A percentile compares a stretch with the other conserved stretches of the same genome.
Conservation (phyloP, 2,888 invertebrate genomes). For the Exocentrus adspersus region DNA sequence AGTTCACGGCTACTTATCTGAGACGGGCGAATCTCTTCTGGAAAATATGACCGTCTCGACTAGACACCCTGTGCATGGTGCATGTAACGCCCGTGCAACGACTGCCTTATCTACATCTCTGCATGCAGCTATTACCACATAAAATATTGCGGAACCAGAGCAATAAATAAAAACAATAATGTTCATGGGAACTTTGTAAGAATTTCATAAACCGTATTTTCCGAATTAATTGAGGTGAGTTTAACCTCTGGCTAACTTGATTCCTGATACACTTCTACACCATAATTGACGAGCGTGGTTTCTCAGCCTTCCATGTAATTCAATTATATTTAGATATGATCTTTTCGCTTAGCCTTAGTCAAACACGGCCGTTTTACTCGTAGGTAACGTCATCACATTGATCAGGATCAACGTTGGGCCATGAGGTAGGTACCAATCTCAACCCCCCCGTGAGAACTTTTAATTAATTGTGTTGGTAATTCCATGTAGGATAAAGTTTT, state of each 20-base stretch:
- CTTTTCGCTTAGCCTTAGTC: slow-evolving; percentile 41
- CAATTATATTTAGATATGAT: slow-evolving; percentile 49
- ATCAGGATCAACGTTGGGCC: no score
- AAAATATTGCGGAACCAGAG: not conserved
- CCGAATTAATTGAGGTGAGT: slow-evolving; percentile 46
- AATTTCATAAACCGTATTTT: slow-evolving; percentile 40
- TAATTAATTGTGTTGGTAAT: no score
- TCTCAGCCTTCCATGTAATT: slow-evolving; percentile 51
- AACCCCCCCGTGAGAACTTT: no score
- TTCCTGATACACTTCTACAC: slow-evolving; percentile 49
- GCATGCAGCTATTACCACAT: no score
- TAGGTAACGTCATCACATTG: slow-evolving; percentile 12
- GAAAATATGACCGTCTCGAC: no score
- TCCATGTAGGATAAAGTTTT: no score
- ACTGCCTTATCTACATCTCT: no score
- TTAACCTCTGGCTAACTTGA: slow-evolving; percentile 46
- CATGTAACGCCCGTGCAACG: no score
- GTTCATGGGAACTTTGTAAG: slow-evolving; percentile 4
- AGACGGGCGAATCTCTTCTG: no score
- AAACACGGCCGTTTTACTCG: slow-evolving; percentile 35
- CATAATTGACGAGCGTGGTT: slow-evolving; percentile 50
- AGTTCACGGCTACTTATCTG: no score
- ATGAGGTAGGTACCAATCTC: no score
- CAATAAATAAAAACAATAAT: not conserved
- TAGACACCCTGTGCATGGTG: no score